phyloP scores from a whole-genome alignment of 2,888 invertebrate genomes.

The Anagyrus pseudococci region DNA sequence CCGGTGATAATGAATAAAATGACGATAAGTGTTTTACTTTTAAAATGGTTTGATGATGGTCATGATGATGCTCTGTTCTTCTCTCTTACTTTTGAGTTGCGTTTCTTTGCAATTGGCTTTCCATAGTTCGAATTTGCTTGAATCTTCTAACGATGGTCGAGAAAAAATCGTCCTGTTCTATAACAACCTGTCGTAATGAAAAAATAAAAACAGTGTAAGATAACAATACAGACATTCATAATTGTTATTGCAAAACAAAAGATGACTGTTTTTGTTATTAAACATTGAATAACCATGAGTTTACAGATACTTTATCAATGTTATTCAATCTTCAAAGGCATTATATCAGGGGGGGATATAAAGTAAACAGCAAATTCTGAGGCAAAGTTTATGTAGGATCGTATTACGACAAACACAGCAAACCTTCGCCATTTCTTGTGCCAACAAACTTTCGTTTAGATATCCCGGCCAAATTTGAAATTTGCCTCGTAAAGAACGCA shows the following conservation, averaged over 20 bases:
- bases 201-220: not conserved
- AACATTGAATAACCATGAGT: no score
- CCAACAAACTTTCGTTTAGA: constrained; percentile 53
- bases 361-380: no score
- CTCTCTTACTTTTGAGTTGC: constrained; percentile 50
- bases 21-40: constrained; percentile 36
- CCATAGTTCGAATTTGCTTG: constrained; percentile 54
- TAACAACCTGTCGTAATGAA: constrained; percentile 48
- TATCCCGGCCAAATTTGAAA: constrained; percentile 62
- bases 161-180: constrained; percentile 61
- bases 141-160: constrained; percentile 60
- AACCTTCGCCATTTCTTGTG: constrained; percentile 55
- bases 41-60: constrained; percentile 38
- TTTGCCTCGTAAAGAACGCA: constrained; percentile 59
- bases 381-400: no score
- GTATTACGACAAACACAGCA: constrained; percentile 21
- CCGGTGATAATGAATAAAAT: constrained; percentile 9
- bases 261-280: no score
- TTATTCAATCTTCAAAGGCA: no score
- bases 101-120: constrained; percentile 49
- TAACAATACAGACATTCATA: no score
- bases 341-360: no score
- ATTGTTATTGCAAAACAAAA: no score
- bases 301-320: no score
- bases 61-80: constrained; percentile 37